Base-by-base conservation (phyloP, 2,113 vertebrate genomes). In the Corydoras sp. region DNA sequence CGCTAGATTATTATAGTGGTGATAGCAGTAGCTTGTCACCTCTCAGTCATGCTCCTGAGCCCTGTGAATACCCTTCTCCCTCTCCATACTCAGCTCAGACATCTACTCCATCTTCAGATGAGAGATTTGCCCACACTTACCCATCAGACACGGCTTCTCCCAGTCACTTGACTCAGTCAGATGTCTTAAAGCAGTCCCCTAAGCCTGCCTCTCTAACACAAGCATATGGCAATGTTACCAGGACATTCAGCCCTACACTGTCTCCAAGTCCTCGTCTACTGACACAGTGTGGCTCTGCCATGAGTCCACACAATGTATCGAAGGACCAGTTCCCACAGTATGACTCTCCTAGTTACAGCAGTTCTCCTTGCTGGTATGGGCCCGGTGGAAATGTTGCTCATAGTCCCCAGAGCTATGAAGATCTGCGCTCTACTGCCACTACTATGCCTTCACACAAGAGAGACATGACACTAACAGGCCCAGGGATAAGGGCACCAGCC, bases 21-120 rank as follows among this genome's bases (percentile, higher is more conserved):
- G 95, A 98, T 83, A 98, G 96, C 83, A 98, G 94, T 85, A 91
- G 90, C 71, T 94, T 98, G 85, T 98, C 96, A 69, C 94, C 97
- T 3, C 83, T 98, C 61, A 84, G 88, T 81, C 97, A 94, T 12
- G 88, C 92, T 55, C 91, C 95, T 84, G 97, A 98, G 61, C 92
- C 93, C 78, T 98, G 95, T 32, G 97, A 98, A 87, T 99, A 95
- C 68, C 90, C 94, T 6, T 94, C 95, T 78, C 95, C 94, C 8
- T 94, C 95, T 78, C 95, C 95, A 49, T 99, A 99, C 77, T 97
- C 95, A 74, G 94, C 93, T 88, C 94, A 97, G 79, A 95, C 95
- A 0, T 97, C 95, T 78, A 98, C 95, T 14, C 94, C 97, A 2
- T 98, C 96, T 0, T 90, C 91, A 29, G 97, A 99, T 0, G 97